phyloP scores from a whole-genome alignment of 1,140 invertebrate genomes.

The Neomicropteryx cornuta region DNA sequence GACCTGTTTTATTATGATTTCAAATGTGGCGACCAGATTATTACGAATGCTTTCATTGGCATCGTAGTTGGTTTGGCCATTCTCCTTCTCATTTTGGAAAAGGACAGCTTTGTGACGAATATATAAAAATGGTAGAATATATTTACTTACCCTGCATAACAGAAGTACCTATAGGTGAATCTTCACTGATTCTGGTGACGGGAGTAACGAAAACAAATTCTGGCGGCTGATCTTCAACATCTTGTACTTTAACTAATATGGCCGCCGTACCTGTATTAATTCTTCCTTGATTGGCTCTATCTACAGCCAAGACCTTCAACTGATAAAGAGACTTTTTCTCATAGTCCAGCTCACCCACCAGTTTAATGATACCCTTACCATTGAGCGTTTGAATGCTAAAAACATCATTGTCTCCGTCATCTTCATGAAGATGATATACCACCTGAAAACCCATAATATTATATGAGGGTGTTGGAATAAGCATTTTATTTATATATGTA shows the following conservation, averaged over 20 bases:
- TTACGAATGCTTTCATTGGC: too few species aligned
- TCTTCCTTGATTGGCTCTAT: slow-evolving; percentile 69
- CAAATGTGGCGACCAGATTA: too few species aligned
- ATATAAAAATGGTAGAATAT: too few species aligned
- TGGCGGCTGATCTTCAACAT: slow-evolving; percentile 84
- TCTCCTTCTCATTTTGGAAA: too few species aligned
- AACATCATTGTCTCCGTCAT: slow-evolving; percentile 64
- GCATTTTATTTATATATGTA: neutral
- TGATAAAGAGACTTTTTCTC: slow-evolving; percentile 83
- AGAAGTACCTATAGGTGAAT: slow-evolving; percentile 65
- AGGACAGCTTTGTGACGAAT: too few species aligned
- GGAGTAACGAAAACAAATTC: slow-evolving; percentile 80
- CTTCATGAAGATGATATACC: slow-evolving; percentile 61
- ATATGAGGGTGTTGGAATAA: neutral
- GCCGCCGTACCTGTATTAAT: slow-evolving; percentile 75
- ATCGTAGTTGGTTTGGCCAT: too few species aligned
- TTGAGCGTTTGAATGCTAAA: slow-evolving; percentile 77
- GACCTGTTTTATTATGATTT: too few species aligned
- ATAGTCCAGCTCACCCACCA: slow-evolving; percentile 72
- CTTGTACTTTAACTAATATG: slow-evolving; percentile 73
- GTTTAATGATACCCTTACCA: slow-evolving; percentile 75
- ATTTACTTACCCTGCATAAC: slow-evolving; percentile 67
- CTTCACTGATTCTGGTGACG: slow-evolving; percentile 78
- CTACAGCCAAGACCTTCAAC: slow-evolving; percentile 70
- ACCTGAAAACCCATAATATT: slow-evolving; percentile 25